These are phyloP conservation scores for Caenorhabditis panamensis DNA, from an alignment of 2,888 invertebrate genomes.

Conservation along the genomic window DNA sequence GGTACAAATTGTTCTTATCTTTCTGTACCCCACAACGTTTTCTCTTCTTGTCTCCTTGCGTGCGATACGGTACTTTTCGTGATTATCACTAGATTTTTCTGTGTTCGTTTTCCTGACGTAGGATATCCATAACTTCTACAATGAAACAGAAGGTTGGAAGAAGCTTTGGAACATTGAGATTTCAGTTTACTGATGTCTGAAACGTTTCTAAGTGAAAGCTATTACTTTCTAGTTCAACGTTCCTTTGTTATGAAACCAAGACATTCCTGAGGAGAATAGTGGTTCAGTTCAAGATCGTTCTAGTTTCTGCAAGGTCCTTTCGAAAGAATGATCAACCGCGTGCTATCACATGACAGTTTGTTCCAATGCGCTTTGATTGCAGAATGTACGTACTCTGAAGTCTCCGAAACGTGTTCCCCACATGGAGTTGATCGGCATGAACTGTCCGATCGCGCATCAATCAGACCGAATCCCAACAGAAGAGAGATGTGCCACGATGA, in stretches of 20 bases:
- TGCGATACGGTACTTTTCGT: conserved; percentile 45
- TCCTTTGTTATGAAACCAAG: not conserved
- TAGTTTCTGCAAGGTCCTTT: conserved; percentile 12
- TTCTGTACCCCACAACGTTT: conserved; percentile 27
- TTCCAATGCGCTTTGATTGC: conserved; percentile 38
- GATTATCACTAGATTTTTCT: conserved; percentile 11
- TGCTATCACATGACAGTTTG: conserved; percentile 50
- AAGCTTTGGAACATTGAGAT: too few species aligned
- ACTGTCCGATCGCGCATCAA: conserved; percentile 47
- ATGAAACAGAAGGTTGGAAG: too few species aligned
- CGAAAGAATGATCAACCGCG: conserved; percentile 31
- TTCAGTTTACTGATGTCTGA: too few species aligned
- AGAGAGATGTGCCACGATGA: conserved; percentile 9
- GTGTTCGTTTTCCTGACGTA: too few species aligned
- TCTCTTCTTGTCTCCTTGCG: conserved; percentile 15
- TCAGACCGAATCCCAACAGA: conserved; percentile 19
- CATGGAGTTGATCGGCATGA: conserved; percentile 55
- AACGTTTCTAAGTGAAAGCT: too few species aligned
- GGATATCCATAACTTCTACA: too few species aligned
- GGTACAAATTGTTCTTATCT: conserved; percentile 40
- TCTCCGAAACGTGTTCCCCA: conserved; percentile 54
- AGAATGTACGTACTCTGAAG: conserved; percentile 55
- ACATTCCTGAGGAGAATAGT: not conserved
- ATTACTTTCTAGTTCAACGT: too few species aligned
- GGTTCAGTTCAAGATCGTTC: conserved; percentile 22